These are phyloP conservation scores for Lanius collurio DNA, from an alignment of 2,113 vertebrate genomes.

Conservation along the genomic window DNA sequence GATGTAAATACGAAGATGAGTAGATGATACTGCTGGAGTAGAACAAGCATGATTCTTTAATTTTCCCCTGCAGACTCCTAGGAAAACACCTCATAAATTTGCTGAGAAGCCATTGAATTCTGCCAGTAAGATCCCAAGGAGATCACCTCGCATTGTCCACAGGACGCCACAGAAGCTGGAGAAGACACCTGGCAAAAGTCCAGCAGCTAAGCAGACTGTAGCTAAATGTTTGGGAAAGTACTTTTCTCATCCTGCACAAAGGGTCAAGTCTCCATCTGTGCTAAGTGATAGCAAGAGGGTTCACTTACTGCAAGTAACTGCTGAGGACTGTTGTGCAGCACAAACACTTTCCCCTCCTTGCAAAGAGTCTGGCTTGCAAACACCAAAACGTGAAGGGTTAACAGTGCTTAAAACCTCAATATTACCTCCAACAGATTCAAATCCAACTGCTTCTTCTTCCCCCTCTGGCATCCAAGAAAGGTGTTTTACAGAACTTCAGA, in stretches of 20 bases:
- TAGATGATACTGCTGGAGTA: neutral
- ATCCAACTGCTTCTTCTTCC: neutral
- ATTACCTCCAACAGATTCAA: conserved; percentile 49
- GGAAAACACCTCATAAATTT: conserved; percentile 61
- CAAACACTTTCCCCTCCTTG: conserved; percentile 62
- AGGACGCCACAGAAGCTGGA: conserved; percentile 5
- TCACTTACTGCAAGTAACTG: neutral
- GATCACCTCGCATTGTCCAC: neutral
- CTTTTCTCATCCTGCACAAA: neutral
- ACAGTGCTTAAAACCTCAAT: neutral
- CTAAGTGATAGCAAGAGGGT: conserved; percentile 18
- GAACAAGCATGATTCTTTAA: neutral
- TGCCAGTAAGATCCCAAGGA: conserved; percentile 3
- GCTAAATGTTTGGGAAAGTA: conserved; percentile 25
- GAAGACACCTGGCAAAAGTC: neutral
- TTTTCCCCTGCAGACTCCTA: conserved; percentile 67
- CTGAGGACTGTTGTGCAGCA: conserved; percentile 62
- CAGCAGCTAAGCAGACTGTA: conserved; percentile 22
- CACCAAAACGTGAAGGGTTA: neutral
- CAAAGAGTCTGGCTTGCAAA: conserved; percentile 24
- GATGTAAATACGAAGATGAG: neutral
- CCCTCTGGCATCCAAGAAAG: neutral
- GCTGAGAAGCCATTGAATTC: conserved; percentile 32
- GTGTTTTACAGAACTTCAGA: neutral
- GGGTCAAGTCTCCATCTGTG: conserved; percentile 59